Conservation (phyloP, 64 coral and sea anemone genomes). For the Astreopora myriophthalma region DNA sequence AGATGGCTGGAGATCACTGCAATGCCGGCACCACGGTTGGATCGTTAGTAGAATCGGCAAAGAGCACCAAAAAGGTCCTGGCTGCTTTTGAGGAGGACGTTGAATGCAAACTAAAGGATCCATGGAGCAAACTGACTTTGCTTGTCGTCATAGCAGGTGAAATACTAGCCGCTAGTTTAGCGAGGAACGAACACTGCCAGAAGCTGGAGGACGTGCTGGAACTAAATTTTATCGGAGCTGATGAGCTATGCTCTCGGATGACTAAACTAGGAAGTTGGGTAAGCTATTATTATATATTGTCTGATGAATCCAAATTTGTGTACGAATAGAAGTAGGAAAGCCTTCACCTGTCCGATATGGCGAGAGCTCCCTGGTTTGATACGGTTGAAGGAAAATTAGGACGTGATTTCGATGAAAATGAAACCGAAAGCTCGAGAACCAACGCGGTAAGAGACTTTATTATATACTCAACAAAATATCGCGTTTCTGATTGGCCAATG, state of each 20-base stretch:
- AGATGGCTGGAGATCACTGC: background rate
- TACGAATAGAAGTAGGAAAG: too few species aligned
- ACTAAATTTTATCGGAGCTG: background rate
- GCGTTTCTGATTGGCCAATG: too few species aligned
- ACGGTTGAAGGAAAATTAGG: too few species aligned
- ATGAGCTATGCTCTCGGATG: background rate
- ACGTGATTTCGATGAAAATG: too few species aligned
- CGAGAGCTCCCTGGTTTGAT: too few species aligned
- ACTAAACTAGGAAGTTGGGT: background rate
- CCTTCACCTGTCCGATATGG: too few species aligned
- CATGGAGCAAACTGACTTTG: conserved; percentile 13
- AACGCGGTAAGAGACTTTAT: too few species aligned
- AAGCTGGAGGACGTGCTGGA: background rate
- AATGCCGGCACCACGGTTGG: background rate
- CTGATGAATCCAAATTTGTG: too few species aligned
- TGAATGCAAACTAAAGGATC: background rate
- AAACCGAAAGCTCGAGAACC: too few species aligned
- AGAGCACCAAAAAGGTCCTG: background rate
- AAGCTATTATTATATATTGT: too few species aligned
- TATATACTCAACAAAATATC: too few species aligned
- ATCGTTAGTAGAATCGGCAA: background rate
- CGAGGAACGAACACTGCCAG: background rate
- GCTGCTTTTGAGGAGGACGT: background rate
- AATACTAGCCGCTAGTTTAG: background rate
- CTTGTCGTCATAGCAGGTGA: background rate